phyloP scores from a whole-genome alignment of 2,113 vertebrate genomes.

The Poeciliopsis turrubarensis region DNA sequence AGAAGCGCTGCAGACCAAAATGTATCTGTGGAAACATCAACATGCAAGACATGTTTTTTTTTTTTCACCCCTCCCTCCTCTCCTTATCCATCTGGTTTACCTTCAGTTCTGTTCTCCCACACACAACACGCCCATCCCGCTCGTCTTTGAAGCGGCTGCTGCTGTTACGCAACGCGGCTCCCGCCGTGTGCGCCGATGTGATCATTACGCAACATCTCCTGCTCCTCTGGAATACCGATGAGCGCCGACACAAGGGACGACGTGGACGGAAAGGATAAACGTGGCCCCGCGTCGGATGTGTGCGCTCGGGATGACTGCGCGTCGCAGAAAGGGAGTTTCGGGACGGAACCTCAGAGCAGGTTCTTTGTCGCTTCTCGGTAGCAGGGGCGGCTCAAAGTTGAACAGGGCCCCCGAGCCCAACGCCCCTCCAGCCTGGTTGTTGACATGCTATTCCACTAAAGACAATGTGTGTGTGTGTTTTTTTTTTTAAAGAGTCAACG shows the following conservation, averaged over 20 bases:
- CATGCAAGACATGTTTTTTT: slow-evolving; percentile 26
- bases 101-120: slow-evolving; percentile 17
- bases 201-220: slow-evolving; percentile 77
- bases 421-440: neutral
- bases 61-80: slow-evolving; percentile 9
- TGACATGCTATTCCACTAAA: neutral
- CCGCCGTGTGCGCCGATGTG: slow-evolving; percentile 67
- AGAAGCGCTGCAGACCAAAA: neutral
- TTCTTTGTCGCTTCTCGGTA: neutral
- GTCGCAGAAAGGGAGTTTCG: neutral
- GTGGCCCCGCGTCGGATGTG: neutral
- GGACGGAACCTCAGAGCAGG: neutral
- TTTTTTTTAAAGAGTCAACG: too few species aligned
- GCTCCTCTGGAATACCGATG: slow-evolving; percentile 78
- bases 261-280: neutral
- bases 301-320: neutral
- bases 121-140: slow-evolving; percentile 20
- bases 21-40: slow-evolving; percentile 43
- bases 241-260: slow-evolving; percentile 27
- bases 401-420: neutral
- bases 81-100: slow-evolving; percentile 23
- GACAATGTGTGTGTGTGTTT: too few species aligned
- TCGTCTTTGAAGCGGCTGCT: slow-evolving; percentile 59
- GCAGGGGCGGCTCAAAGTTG: neutral
- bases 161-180: slow-evolving; percentile 76